Evolutionary conservation across 2,888 invertebrate species (phyloP).

Genomic region (Xylota segnis): DNA sequence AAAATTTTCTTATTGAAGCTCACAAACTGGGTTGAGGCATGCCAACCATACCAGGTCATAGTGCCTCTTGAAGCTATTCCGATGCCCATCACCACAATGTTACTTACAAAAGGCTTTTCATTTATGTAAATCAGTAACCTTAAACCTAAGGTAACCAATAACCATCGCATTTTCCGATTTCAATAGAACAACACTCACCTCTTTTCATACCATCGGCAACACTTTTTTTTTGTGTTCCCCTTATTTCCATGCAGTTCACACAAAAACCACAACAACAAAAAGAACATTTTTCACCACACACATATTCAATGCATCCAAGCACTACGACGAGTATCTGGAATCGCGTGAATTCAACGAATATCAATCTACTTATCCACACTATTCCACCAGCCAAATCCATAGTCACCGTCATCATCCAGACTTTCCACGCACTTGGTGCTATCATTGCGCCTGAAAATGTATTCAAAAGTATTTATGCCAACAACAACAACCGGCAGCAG

Average conservation of each 20-base stretch:
- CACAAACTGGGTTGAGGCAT: no score
- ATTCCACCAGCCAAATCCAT: conserved; percentile 26
- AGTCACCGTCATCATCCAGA: conserved; percentile 29
- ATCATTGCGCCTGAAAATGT: conserved; percentile 11
- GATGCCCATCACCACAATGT: no score
- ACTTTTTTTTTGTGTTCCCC: conserved; percentile 14
- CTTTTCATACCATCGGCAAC: conserved; percentile 15
- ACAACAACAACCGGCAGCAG: neutral
- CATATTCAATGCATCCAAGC: conserved; percentile 3
- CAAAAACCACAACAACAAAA: conserved; percentile 7
- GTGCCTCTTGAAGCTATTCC: no score
- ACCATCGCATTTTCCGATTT: no score
- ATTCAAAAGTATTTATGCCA: neutral
- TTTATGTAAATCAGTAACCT: neutral
- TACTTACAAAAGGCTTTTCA: no score
- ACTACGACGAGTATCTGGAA: neutral
- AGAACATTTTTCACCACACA: conserved; percentile 49
- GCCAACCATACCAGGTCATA: no score
- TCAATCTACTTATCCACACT: conserved; percentile 25
- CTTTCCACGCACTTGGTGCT: conserved; percentile 33
- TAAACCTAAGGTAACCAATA: no score
- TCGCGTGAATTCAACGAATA: conserved; percentile 37
- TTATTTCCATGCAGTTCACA: conserved; percentile 6
- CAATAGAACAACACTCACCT: neutral
- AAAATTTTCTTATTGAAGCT: no score